Conservation (phyloP, 2,797 vertebrate species). For the Anabacerthia variegaticeps region DNA sequence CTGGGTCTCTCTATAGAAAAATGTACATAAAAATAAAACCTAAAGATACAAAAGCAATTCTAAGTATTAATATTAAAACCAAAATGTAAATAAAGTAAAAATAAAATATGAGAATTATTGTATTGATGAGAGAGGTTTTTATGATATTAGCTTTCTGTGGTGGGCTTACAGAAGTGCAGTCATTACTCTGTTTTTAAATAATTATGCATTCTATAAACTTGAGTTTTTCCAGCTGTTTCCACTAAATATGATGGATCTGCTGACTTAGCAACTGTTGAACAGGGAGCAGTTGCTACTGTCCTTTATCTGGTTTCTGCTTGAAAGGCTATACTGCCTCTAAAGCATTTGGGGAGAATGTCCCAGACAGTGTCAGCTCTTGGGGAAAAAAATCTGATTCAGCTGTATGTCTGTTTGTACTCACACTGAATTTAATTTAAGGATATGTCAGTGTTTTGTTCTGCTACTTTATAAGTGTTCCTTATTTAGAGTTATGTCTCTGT, state of each 20-base stretch:
- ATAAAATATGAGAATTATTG: neutral
- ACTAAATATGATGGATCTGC: neutral
- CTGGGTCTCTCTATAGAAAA: neutral
- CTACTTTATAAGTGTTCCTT: neutral
- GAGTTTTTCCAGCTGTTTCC: neutral
- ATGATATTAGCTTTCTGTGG: neutral
- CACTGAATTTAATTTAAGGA: neutral
- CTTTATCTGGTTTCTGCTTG: neutral
- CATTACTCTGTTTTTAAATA: neutral
- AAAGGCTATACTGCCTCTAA: neutral
- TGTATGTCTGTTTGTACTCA: neutral
- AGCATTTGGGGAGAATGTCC: neutral
- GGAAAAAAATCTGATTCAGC: neutral
- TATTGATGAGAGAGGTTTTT: neutral
- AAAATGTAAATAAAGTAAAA: neutral
- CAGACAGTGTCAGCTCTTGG: neutral
- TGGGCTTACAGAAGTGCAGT: neutral
- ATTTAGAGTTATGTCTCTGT: neutral
- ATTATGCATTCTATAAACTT: neutral
- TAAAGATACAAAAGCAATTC: neutral
- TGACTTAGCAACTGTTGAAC: neutral
- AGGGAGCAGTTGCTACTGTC: neutral
- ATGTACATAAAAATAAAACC: neutral
- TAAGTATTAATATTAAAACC: neutral
- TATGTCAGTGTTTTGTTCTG: neutral